Conservation (phyloP, 2,888 invertebrate species). For the Aphidoletes aphidimyza region DNA sequence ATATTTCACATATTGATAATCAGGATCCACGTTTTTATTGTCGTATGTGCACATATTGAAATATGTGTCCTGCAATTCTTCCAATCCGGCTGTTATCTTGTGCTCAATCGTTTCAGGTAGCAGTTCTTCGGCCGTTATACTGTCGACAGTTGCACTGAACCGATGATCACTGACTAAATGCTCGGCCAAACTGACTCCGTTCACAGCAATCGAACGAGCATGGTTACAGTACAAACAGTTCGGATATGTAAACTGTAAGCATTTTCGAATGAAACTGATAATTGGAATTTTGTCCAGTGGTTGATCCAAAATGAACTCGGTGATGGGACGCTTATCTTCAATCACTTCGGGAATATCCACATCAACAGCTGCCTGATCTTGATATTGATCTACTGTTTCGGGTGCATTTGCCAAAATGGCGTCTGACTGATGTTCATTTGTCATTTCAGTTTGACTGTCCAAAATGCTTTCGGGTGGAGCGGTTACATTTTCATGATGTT, state of each 20-base stretch:
- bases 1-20: slow-evolving; percentile 71
- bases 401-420: background rate
- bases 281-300: slow-evolving; percentile 80
- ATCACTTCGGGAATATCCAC: slow-evolving; percentile 69
- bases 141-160: slow-evolving; percentile 81
- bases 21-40: background rate
- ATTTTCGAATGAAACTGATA: slow-evolving; percentile 77
- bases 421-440: background rate
- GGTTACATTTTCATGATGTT: slow-evolving; percentile 22
- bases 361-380: slow-evolving; percentile 61
- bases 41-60: slow-evolving; percentile 75
- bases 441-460: background rate
- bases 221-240: slow-evolving; percentile 88
- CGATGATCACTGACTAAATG: slow-evolving; percentile 84
- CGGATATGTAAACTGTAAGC: slow-evolving; percentile 75
- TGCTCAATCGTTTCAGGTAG: slow-evolving; percentile 77
- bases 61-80: slow-evolving; percentile 72
- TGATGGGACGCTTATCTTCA: slow-evolving; percentile 73
- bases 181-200: slow-evolving; percentile 81
- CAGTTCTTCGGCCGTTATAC: slow-evolving; percentile 79
- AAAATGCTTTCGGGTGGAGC: slow-evolving; percentile 27
- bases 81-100: slow-evolving; percentile 72
- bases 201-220: slow-evolving; percentile 84
- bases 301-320: slow-evolving; percentile 78
- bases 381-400: slow-evolving; percentile 59